These are phyloP conservation scores for Agonum fuliginosum DNA, from an alignment of 2,888 invertebrate genomes.

Conservation along the genomic window DNA sequence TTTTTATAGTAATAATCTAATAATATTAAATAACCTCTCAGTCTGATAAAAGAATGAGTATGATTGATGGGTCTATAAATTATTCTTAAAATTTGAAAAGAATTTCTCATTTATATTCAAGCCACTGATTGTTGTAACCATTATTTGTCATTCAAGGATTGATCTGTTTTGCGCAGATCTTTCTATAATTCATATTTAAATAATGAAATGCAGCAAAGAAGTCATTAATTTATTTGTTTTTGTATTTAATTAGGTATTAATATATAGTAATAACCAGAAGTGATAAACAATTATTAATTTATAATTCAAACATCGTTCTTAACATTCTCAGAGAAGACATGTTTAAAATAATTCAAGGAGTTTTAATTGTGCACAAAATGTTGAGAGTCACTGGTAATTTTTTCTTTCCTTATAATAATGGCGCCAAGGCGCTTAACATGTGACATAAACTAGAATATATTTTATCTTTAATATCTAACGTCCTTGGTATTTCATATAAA, in stretches of 20 bases:
- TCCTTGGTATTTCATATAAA: slow-evolving; percentile 34
- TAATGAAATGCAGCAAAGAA: neutral
- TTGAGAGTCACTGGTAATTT: slow-evolving; percentile 36
- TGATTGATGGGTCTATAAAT: too few relatives aligned
- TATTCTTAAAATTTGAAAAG: too few relatives aligned
- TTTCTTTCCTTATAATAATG: slow-evolving; percentile 41
- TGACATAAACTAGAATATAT: slow-evolving; percentile 34
- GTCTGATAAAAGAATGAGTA: too few relatives aligned
- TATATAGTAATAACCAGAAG: neutral
- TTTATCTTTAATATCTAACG: slow-evolving; percentile 21
- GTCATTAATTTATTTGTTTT: slow-evolving; percentile 24
- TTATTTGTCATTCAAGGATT: slow-evolving; percentile 2
- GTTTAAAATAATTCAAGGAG: neutral
- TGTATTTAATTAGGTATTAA: slow-evolving; percentile 19
- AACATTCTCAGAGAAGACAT: neutral
- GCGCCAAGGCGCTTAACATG: slow-evolving; percentile 34
- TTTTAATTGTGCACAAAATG: slow-evolving; percentile 21
- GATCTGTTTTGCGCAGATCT: neutral
- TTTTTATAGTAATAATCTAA: too few relatives aligned
- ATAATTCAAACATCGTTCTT: neutral
- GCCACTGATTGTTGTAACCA: neutral
- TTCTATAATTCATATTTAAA: neutral
- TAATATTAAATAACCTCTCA: too few relatives aligned
- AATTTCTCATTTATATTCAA: neutral
- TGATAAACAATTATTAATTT: neutral